Evolutionary conservation across 2,797 vertebrate species (phyloP).

Genomic region (Simalia tracyae): DNA sequence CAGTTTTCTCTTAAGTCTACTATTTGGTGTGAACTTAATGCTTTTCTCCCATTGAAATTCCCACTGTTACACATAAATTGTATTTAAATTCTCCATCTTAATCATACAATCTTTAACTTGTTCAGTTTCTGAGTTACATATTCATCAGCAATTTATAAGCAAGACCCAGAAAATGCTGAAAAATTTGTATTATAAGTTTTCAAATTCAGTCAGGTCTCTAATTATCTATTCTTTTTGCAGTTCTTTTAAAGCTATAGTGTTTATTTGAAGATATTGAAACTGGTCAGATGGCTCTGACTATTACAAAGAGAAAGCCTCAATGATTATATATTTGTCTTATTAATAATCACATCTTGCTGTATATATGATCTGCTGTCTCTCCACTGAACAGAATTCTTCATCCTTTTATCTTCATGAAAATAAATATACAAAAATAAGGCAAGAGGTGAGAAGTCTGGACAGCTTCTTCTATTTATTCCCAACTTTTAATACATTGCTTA

Average conservation of each 20-base stretch:
- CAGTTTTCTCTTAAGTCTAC: no score
- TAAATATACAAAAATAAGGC: neutral
- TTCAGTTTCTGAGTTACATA: neutral
- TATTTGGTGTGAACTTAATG: no score
- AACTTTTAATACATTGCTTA: neutral
- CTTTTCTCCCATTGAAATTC: no score
- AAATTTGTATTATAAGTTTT: neutral
- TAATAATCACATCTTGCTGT: neutral
- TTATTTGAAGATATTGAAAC: neutral
- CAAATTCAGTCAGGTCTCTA: neutral
- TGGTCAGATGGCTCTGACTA: neutral
- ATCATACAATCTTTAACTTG: no score
- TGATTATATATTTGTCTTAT: neutral
- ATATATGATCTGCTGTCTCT: neutral
- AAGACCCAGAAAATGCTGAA: neutral
- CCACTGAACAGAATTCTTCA: neutral
- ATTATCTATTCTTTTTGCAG: neutral
- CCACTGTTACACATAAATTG: no score
- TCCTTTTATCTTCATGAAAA: neutral
- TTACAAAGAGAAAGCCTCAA: no score
- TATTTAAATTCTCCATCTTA: no score
- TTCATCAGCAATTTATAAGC: neutral
- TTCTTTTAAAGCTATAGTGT: neutral
- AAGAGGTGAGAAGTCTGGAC: neutral
- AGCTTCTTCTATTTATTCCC: neutral